Base-by-base conservation (phyloP, 2,888 invertebrate species). In the Meandrusa payeni region DNA sequence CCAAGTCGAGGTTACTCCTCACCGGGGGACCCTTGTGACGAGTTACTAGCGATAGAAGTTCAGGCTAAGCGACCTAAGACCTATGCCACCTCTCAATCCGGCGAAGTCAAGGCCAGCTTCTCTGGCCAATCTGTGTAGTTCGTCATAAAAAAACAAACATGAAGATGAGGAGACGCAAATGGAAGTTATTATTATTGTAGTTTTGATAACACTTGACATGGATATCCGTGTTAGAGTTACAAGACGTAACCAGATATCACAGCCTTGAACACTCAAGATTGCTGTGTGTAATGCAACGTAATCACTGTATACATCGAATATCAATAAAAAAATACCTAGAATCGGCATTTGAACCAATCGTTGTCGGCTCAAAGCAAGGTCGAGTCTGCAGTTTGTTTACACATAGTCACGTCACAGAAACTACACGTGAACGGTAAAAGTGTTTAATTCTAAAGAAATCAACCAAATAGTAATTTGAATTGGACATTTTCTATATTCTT, bases 221-320 rank as follows among this genome's bases (percentile, higher is more conserved):
- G 23, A 42, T 42, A 42, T 42, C 26, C 26, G 37, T 38, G 15
- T 38, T 43, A 43, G 42, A 42, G 36, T 36, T 36, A 29, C 36
- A 42, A 36, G 24, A 42, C 31, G 43, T 38, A 43, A 43, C 37
- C 9, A 43, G 24, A 43, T 32, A 36, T 36, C 38, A 32, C 26
- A 32, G 38, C 43, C 43, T 43, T 43, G 43, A 43, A 15, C 19
- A 36, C 31, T 32, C 32, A 26, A 43, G 43, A 43, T 43, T 37
- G 31, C 31, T 24, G 29, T 24, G 29, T 24, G 24, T 26, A 28
- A 37, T 29, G 28, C 42, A 32, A 26, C 7, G 43, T 37, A 38
- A 43, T 43, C 42, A 31, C 19, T 24, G 23, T 32, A 38, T 43
- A 32, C 31, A 32, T 27, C 37, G 38, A 32, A 13, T 12, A 32